These are phyloP conservation scores for Apodemia hepburni DNA, from an alignment of 2,888 invertebrate genomes.

Conservation along the genomic window DNA sequence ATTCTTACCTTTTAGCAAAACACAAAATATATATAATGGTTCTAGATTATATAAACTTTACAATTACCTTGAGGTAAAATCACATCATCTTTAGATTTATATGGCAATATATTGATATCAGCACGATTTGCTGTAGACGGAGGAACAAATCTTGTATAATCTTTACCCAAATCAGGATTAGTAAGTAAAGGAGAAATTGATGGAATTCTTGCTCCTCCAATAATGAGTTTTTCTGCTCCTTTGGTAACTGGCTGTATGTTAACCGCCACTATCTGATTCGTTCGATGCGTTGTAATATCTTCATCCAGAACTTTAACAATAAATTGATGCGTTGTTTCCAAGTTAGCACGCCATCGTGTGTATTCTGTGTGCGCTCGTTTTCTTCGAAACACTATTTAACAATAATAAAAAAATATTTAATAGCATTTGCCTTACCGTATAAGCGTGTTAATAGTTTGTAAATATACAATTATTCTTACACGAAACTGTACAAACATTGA, in stretches of 20 bases:
- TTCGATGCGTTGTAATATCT: constrained; percentile 43
- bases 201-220: constrained; percentile 55
- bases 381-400: constrained; percentile 44
- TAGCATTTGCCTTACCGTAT: neutral
- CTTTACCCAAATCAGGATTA: constrained; percentile 36
- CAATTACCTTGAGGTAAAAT: constrained; percentile 26
- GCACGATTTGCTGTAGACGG: constrained; percentile 40
- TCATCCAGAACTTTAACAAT: constrained; percentile 72
- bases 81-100: constrained; percentile 30
- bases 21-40: too few relatives aligned
- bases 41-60: too few relatives aligned
- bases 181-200: constrained; percentile 31
- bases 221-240: constrained; percentile 52
- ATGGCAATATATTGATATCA: constrained; percentile 24
- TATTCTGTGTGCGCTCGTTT: constrained; percentile 60
- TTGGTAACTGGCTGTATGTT: constrained; percentile 52
- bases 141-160: constrained; percentile 60
- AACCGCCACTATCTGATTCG: constrained; percentile 50
- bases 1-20: too few relatives aligned
- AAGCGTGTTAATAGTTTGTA: neutral
- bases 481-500: constrained; percentile 43
- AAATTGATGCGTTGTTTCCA: constrained; percentile 55
- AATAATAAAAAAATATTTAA: neutral
- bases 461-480: neutral
- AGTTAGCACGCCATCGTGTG: constrained; percentile 59